Evolutionary conservation across 2,113 vertebrate species (phyloP).

Genomic region (Patagioenas fasciata): DNA sequence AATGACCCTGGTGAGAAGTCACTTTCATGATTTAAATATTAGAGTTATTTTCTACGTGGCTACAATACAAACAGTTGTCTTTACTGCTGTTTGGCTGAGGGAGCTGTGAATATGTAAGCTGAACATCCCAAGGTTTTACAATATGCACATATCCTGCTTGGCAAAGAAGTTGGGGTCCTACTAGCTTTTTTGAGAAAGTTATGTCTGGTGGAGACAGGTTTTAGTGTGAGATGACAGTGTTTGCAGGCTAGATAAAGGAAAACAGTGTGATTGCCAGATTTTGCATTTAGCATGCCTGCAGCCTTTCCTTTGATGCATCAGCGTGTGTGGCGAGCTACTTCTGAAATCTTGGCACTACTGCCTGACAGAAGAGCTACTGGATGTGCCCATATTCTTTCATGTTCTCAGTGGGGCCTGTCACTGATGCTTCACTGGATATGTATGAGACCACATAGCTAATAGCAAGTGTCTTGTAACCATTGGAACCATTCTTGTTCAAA

Average conservation of each 20-base stretch:
- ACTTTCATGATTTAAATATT: not conserved
- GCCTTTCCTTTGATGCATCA: conserved; percentile 58
- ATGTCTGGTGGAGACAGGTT: conserved; percentile 39
- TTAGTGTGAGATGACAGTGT: conserved; percentile 48
- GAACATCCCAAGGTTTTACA: not conserved
- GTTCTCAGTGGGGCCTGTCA: conserved; percentile 58
- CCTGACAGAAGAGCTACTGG: conserved; percentile 28
- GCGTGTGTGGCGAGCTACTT: conserved; percentile 64
- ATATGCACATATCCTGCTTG: conserved; percentile 22
- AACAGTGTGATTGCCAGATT: conserved; percentile 40
- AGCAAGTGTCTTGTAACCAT: conserved; percentile 29
- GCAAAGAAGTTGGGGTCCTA: conserved; percentile 26
- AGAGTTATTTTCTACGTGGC: not conserved
- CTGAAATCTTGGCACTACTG: conserved; percentile 56
- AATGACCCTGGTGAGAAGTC: not conserved
- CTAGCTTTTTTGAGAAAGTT: conserved; percentile 39
- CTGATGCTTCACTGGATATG: not conserved
- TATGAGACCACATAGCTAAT: conserved; percentile 41
- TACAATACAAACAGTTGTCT: not conserved
- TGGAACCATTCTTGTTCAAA: conserved; percentile 46
- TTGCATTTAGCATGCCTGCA: conserved; percentile 54
- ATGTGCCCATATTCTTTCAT: conserved; percentile 56
- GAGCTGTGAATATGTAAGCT: not conserved
- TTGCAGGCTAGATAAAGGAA: conserved; percentile 56
- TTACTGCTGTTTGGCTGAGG: not conserved